A percentile compares a stretch with the other conserved stretches of the same genome.
These are phyloP conservation scores for Cerastis leucographa DNA, from an alignment of 2,888 invertebrate genomes.

Conservation along the genomic window DNA sequence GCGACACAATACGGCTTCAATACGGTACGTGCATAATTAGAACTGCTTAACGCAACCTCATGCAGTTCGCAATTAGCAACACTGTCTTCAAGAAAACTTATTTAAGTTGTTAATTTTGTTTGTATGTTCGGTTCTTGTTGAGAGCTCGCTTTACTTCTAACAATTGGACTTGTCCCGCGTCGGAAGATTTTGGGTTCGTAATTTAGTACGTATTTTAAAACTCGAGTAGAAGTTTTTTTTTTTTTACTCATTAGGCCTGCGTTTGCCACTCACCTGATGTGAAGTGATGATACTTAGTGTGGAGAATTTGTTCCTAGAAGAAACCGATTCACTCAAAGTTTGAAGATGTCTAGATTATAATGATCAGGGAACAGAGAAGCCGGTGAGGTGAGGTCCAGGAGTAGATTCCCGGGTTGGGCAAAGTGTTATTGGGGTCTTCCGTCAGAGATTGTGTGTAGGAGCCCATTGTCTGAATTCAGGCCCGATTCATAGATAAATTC, in stretches of 20 bases:
- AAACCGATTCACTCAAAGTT: too few relatives aligned
- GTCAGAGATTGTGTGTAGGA: not conserved
- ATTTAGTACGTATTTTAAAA: not conserved
- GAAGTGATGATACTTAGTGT: too few relatives aligned
- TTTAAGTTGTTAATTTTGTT: constrained; percentile 41
- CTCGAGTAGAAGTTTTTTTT: too few relatives aligned
- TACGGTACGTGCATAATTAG: constrained; percentile 50
- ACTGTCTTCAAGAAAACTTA: constrained; percentile 34
- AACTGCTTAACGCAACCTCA: constrained; percentile 48
- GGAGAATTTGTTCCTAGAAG: too few relatives aligned
- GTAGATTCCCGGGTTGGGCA: not conserved
- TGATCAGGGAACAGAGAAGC: too few relatives aligned
- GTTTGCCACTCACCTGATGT: too few relatives aligned
- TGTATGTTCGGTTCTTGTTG: constrained; percentile 19
- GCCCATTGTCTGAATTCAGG: not conserved
- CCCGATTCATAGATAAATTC: not conserved
- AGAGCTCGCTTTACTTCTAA: not conserved
- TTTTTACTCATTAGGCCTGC: too few relatives aligned
- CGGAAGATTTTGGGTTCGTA: not conserved
- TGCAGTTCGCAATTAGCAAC: constrained; percentile 43
- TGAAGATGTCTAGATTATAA: too few relatives aligned
- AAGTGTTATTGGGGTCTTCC: not conserved
- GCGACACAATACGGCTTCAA: constrained; percentile 47
- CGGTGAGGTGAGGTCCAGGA: not conserved
- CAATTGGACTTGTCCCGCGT: too few relatives aligned